Percentiles rank a stretch among this genome's conserved stretches.
These are phyloP conservation scores for Melieria crassipennis DNA, from an alignment of 2,888 invertebrate genomes.

Conservation along the genomic window DNA sequence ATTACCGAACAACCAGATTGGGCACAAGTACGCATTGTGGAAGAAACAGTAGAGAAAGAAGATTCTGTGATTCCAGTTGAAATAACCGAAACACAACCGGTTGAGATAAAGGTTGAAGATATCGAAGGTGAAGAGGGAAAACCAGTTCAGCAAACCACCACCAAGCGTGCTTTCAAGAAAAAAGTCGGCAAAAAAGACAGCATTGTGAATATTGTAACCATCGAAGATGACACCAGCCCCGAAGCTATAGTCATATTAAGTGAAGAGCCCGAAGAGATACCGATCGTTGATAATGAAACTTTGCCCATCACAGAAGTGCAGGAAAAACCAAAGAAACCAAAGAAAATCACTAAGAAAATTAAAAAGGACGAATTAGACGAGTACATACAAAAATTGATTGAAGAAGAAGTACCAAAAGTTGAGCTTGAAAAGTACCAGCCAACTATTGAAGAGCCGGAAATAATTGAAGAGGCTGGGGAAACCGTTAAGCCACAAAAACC, in stretches of 20 bases:
- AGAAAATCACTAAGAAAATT: slow-evolving; percentile 52
- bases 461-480: slow-evolving; percentile 54
- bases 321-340: slow-evolving; percentile 44
- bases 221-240: slow-evolving; percentile 56
- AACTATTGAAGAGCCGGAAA: slow-evolving; percentile 63
- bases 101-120: slow-evolving; percentile 53
- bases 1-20: slow-evolving; percentile 41
- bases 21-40: slow-evolving; percentile 50
- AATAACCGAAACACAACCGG: slow-evolving; percentile 53
- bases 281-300: slow-evolving; percentile 41
- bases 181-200: slow-evolving; percentile 52
- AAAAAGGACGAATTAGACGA: slow-evolving; percentile 61
- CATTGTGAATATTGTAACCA: slow-evolving; percentile 55
- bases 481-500: slow-evolving; percentile 52
- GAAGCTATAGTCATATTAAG: slow-evolving; percentile 55
- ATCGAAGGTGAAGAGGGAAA: slow-evolving; percentile 53
- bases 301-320: slow-evolving; percentile 49
- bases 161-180: slow-evolving; percentile 58
- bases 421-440: slow-evolving; percentile 65
- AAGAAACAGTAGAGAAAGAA: slow-evolving; percentile 40
- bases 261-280: slow-evolving; percentile 49
- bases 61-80: slow-evolving; percentile 47
- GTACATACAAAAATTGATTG: slow-evolving; percentile 61
- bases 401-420: slow-evolving; percentile 63
- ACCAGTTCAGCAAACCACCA: slow-evolving; percentile 57